phyloP scores from a whole-genome alignment of 2,888 invertebrate species.

The Cylloceria caligata region DNA sequence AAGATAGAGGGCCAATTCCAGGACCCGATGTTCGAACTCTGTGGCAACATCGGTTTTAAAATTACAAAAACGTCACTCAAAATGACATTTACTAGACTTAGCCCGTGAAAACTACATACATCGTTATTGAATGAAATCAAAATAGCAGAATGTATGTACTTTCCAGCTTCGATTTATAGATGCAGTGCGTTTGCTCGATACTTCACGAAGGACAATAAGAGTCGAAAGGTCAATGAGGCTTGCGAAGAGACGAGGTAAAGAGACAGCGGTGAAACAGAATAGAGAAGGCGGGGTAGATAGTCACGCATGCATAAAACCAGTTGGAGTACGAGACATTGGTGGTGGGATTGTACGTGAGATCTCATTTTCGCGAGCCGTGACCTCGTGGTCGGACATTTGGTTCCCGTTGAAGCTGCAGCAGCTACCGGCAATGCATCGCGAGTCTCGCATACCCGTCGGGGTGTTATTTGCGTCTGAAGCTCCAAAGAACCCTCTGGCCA shows the following conservation, averaged over 20 bases:
- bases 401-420: conserved; percentile 22
- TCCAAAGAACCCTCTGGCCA: conserved; percentile 5
- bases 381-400: conserved; percentile 24
- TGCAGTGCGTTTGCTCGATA: neutral
- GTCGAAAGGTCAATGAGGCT: conserved; percentile 19
- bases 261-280: conserved; percentile 2
- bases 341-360: conserved; percentile 12
- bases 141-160: neutral
- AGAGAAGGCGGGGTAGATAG: neutral
- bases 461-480: conserved; percentile 19
- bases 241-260: conserved; percentile 1
- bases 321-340: conserved; percentile 20
- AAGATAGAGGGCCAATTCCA: neutral
- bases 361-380: conserved; percentile 32
- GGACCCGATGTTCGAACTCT: neutral
- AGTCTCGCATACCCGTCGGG: neutral
- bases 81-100: no score
- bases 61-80: no score
- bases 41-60: no score
- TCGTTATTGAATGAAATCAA: neutral
- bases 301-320: conserved; percentile 18
- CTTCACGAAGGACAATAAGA: conserved; percentile 4
- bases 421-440: conserved; percentile 12
- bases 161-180: neutral
- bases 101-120: no score